These are phyloP conservation scores for Sander vitreus DNA, from an alignment of 2,113 vertebrate genomes.

Conservation along the genomic window DNA sequence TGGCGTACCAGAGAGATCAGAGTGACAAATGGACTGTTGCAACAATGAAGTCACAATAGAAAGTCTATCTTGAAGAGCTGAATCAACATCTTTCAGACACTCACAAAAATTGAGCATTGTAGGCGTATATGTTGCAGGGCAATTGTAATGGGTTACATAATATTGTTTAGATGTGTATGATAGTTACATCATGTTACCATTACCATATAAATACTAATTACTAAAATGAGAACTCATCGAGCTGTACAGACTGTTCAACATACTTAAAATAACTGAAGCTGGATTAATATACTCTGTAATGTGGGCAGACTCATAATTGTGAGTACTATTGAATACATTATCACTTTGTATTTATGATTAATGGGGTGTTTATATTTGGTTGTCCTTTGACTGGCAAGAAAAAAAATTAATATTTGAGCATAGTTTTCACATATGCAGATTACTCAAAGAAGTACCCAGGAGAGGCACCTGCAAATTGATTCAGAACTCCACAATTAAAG, in stretches of 20 bases:
- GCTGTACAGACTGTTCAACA: neutral
- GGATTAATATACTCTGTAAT: neutral
- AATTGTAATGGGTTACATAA: conserved; percentile 24
- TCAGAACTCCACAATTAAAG: conserved; percentile 57
- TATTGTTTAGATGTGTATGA: neutral
- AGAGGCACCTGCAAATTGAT: conserved; percentile 59
- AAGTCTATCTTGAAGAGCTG: conserved; percentile 9
- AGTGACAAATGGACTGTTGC: conserved; percentile 24
- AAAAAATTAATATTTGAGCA: neutral
- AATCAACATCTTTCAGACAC: conserved; percentile 31
- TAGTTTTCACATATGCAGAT: conserved; percentile 39
- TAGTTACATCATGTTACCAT: neutral
- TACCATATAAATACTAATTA: neutral
- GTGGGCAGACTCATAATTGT: neutral
- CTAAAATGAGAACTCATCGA: neutral
- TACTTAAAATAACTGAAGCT: too few species aligned
- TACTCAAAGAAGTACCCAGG: conserved; percentile 39
- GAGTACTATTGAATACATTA: conserved; percentile 30
- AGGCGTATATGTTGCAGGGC: neutral
- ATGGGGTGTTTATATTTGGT: conserved; percentile 30
- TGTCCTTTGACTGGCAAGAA: conserved; percentile 28
- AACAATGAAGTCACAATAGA: conserved; percentile 16
- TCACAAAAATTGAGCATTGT: neutral
- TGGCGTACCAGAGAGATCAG: neutral
- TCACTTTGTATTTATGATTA: conserved; percentile 32